Percentiles rank a stretch among this genome's conserved stretches.
Conservation (phyloP, 2,888 invertebrate species). For the Tenodera sinensis region DNA sequence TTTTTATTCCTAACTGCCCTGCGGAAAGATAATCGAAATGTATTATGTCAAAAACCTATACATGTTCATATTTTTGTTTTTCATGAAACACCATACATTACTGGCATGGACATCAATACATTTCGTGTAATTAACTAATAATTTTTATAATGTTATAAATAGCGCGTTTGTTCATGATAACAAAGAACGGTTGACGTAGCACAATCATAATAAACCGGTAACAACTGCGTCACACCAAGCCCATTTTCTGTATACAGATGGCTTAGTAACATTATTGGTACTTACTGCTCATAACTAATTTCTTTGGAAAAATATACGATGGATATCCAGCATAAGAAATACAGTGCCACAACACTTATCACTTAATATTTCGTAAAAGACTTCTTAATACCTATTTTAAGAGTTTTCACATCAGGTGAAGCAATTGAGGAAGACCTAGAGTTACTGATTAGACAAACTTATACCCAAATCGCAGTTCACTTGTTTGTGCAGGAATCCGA, state of each 20-base stretch:
- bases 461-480: too few species aligned
- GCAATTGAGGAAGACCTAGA: too few species aligned
- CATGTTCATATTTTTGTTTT: background rate
- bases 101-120: slow-evolving; percentile 1
- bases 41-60: slow-evolving; percentile 10
- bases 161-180: background rate
- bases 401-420: too few species aligned
- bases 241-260: background rate
- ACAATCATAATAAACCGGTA: background rate
- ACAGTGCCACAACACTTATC: too few species aligned
- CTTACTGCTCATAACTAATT: too few species aligned
- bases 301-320: too few species aligned
- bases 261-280: too few species aligned
- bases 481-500: too few species aligned
- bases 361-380: too few species aligned
- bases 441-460: too few species aligned
- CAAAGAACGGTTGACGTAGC: background rate
- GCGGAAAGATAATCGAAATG: background rate
- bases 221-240: background rate
- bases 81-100: background rate
- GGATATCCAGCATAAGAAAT: too few species aligned
- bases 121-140: background rate
- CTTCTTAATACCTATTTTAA: too few species aligned
- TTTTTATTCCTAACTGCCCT: background rate
- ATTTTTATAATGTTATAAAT: slow-evolving; percentile 2